Base-by-base conservation (phyloP, 2,113 vertebrate species). In the Odontesthes bonariensis region DNA sequence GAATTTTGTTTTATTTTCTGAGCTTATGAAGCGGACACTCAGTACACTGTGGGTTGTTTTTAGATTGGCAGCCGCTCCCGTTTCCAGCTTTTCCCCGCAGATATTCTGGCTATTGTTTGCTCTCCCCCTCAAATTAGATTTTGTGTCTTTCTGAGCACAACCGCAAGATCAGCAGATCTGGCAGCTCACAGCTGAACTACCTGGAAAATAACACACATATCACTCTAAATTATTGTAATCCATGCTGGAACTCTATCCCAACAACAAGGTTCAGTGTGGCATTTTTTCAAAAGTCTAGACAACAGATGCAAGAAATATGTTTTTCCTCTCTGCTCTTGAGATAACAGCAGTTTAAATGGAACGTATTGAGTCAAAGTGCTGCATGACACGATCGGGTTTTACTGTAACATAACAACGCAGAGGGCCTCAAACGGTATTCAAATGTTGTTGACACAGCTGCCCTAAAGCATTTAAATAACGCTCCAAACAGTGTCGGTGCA, bases 61-160 rank as follows among this genome's bases (percentile, higher is more conserved):
- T 33, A 70, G 47, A 42, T 70, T 81, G 88, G 86, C 86, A 79
- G 70, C 32, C 9, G 44, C 61, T 81, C 38, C 66, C 81, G 69
- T 79, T 86, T 79, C 77, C 74, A 58, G 61, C 67, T 68, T 70
- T 68, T 73, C 35, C 35, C 35, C 56, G 76, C 31, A 55, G 78
- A 78, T 72, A 56, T 81, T 86, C 81, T 75, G 64, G 54, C 61
- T 58, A 59, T 81, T 81, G 81, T 89, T 88, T 79, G 60, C 66
- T 77, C 72, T 79, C 62, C 65, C 66, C 52, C 66, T 75, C 77
- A 75, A 86, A 80, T 82, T 84, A 81, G 80, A 89, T 82, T 69
- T 87, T 53, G 56, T 66, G 72, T 84, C 22, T 78, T 78, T 72
- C 58, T 59, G 60, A 80, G 57, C 52, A 17, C 47, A 68, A 72